Conservation (phyloP, 2,113 vertebrate species). For the Leptodactylus fuscus region DNA sequence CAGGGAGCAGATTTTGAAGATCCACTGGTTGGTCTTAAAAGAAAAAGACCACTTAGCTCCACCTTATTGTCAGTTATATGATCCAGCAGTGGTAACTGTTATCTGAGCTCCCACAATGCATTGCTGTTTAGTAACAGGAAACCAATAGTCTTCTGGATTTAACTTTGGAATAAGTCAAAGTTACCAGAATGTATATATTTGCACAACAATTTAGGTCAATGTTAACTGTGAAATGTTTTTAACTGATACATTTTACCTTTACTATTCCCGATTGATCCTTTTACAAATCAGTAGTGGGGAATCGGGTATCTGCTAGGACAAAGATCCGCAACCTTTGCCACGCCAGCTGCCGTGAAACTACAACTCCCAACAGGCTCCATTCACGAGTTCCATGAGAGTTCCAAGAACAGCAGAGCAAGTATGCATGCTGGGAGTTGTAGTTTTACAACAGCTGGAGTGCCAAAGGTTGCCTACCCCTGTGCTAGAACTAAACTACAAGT, state of each 20-base stretch:
- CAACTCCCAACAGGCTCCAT: too few species aligned
- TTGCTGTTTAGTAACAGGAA: background rate
- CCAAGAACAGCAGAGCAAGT: too few species aligned
- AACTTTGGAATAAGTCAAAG: background rate
- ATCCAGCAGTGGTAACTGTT: background rate
- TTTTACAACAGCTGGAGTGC: too few species aligned
- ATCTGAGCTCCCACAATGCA: background rate
- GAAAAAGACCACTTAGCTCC: background rate
- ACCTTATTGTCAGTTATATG: background rate
- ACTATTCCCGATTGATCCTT: background rate
- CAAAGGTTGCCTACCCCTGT: too few species aligned
- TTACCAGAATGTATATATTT: background rate
- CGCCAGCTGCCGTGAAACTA: too few species aligned
- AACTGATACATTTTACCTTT: too few species aligned
- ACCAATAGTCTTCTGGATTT: background rate
- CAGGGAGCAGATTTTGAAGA: too few species aligned
- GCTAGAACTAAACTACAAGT: background rate
- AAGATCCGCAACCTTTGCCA: too few species aligned
- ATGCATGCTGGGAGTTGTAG: too few species aligned
- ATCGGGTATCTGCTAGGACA: too few species aligned
- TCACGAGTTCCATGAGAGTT: too few species aligned
- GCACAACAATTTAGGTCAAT: background rate
- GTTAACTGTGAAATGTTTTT: background rate
- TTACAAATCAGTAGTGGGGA: too few species aligned
- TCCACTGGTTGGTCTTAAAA: background rate